A percentile compares a stretch with the other conserved stretches of the same genome.
Conservation (phyloP, 2,888 invertebrate species). For the Sphinx pinastri region DNA sequence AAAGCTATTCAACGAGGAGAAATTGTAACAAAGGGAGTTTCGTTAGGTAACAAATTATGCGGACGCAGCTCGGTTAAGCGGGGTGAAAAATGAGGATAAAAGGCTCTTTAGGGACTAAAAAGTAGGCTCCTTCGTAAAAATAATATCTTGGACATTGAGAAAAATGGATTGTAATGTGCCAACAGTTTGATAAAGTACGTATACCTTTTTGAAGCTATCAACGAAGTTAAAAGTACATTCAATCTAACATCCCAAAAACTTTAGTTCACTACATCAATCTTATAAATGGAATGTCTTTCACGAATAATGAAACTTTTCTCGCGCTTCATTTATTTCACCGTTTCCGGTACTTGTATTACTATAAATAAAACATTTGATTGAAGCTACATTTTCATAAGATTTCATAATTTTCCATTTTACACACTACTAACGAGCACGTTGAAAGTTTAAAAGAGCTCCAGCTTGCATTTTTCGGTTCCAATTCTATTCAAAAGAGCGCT, state of each 20-base stretch:
- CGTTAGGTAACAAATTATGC: constrained; percentile 56
- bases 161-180: constrained; percentile 1
- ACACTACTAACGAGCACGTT: not conserved
- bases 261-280: constrained; percentile 4
- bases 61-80: constrained; percentile 42
- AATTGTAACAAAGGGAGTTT: constrained; percentile 56
- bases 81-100: constrained; percentile 49
- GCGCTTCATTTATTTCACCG: not conserved
- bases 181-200: not conserved
- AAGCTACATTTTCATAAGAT: not conserved
- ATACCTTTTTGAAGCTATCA: not conserved
- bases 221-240: constrained; percentile 1
- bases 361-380: not conserved
- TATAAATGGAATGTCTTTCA: not conserved
- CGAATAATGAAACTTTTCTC: not conserved
- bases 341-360: not conserved
- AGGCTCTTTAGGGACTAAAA: constrained; percentile 41
- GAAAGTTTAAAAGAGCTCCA: not conserved
- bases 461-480: not conserved
- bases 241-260: not conserved
- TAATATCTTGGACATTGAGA: constrained; percentile 19
- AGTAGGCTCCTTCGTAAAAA: constrained; percentile 35
- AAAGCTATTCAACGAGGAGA: constrained; percentile 52
- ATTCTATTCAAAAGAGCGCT: constrained; percentile 1
- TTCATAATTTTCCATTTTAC: not conserved